Percentiles rank a stretch among this genome's conserved stretches.
Conservation (phyloP, 2,797 vertebrate genomes). For the Ctenochaetus hawaiiensis region DNA sequence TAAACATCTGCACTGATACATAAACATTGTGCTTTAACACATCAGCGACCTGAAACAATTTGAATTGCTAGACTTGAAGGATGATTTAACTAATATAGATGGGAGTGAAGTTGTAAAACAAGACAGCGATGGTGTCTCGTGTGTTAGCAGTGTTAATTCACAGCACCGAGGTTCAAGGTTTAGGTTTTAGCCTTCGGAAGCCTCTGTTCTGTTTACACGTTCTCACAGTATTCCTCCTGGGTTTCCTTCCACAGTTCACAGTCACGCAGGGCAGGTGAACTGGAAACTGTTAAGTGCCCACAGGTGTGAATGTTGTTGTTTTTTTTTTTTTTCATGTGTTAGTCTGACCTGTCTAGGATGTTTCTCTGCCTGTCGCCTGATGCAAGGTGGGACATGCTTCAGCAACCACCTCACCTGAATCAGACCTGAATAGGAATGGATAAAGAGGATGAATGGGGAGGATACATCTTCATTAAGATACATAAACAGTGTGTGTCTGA, state of each 20-base stretch:
- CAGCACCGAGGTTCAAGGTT: constrained; percentile 3
- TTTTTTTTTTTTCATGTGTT: constrained; percentile 31
- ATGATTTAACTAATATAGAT: constrained; percentile 30
- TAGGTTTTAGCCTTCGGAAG: constrained; percentile 24
- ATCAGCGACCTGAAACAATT: constrained; percentile 21
- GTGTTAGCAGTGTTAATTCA: constrained; percentile 16
- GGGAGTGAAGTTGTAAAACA: constrained; percentile 35
- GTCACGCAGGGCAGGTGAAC: constrained; percentile 45
- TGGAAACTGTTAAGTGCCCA: constrained; percentile 62
- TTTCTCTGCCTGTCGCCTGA: constrained; percentile 16
- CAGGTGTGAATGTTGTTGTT: constrained; percentile 58
- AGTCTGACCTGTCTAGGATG: constrained; percentile 40
- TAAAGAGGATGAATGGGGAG: constrained; percentile 22
- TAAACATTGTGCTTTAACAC: constrained; percentile 9
- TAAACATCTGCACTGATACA: constrained; percentile 1
- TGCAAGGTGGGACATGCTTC: constrained; percentile 18
- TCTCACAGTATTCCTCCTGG: constrained; percentile 32
- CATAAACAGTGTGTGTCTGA: constrained; percentile 13
- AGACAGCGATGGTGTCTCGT: constrained; percentile 6
- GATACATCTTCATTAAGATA: constrained; percentile 14
- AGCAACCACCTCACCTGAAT: constrained; percentile 27
- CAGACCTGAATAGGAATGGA: constrained; percentile 17
- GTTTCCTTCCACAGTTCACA: constrained; percentile 27
- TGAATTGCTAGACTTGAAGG: constrained; percentile 16
- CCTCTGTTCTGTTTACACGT: constrained; percentile 18